These are phyloP conservation scores for Tipula helvola DNA, from an alignment of 2,888 invertebrate genomes.

Conservation along the genomic window DNA sequence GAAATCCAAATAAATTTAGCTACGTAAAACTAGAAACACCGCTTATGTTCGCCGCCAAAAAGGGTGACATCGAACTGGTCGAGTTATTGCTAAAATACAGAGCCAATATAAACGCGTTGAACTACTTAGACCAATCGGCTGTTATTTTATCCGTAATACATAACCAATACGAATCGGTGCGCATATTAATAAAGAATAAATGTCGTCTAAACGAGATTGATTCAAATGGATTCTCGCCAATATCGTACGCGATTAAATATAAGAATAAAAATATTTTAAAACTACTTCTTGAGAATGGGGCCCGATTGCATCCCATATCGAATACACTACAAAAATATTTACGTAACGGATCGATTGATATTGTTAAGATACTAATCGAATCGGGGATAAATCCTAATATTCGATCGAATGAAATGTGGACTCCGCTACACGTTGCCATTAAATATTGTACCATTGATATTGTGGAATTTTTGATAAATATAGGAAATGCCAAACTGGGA, in stretches of 20 bases:
- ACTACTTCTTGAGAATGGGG: conserved; percentile 48
- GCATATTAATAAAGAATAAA: background rate
- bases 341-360: conserved; percentile 41
- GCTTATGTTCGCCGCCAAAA: conserved; percentile 48
- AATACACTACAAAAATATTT: conserved; percentile 32
- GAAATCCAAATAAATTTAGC: conserved; percentile 46
- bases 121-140: conserved; percentile 46
- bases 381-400: conserved; percentile 27
- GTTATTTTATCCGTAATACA: conserved; percentile 23
- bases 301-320: conserved; percentile 42
- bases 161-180: background rate
- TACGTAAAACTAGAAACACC: conserved; percentile 45
- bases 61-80: conserved; percentile 42
- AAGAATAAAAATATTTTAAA: conserved; percentile 42
- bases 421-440: conserved; percentile 59
- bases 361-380: conserved; percentile 26
- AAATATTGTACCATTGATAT: conserved; percentile 47
- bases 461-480: conserved; percentile 44
- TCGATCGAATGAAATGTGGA: conserved; percentile 40
- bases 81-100: conserved; percentile 42
- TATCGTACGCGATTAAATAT: conserved; percentile 55
- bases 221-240: conserved; percentile 31
- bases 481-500: conserved; percentile 30
- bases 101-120: conserved; percentile 45
- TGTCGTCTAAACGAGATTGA: background rate